Evolutionary conservation across 2,113 vertebrate genomes (phyloP), one percentile per base, ranked within the genome.

Genomic region (Tympanuchus pallidicinctus): DNA sequence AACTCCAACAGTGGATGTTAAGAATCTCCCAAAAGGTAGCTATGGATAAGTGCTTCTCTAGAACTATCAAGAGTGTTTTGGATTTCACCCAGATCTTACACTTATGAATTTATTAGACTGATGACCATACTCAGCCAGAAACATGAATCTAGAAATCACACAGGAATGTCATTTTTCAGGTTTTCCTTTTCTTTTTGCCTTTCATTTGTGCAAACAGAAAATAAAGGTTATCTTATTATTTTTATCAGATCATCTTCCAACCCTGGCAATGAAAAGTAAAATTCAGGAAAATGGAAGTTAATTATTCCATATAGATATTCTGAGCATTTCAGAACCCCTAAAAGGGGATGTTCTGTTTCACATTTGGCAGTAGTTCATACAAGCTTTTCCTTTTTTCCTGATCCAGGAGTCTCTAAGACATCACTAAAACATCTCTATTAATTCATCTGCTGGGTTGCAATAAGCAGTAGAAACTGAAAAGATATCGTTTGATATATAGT

Each of bases 391-490:
- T 21, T 72, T 13, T 8, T 17, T 6, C 11, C 15, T 18, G 9
- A 22, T 25, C 13, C 4, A 59, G 13, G 21, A 52, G 16, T 42
- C 18, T 80, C 28, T 67, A 48, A 77, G n/a, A 22, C 7, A 11
- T 34, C 40, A 74, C 19, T 61, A 85, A 88, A 59, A 59, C 17
- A 61, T 19, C 12, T 59, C 15, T 64, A 36, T 59, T 70, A 48
- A 30, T 52, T 82, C 3, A 52, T 5, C 19, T 78, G 1, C 28
- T 83, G 19, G 1, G 2, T 57, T 74, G 7, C 24, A 87, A 61
- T 10, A 95, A 85, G 20, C 38, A 86, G 47, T 13, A 12, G 69
- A 89, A 89, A 43, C 34, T 82, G 81, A 78, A 89, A 93, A 90
- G 1, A 7, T 45, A 70, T 38, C 27, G 13, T 32, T 84, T 95